Evolutionary conservation across 1,140 invertebrate species (phyloP), one percentile per base, ranked within the genome.

Genomic region (Coelopa frigida): DNA sequence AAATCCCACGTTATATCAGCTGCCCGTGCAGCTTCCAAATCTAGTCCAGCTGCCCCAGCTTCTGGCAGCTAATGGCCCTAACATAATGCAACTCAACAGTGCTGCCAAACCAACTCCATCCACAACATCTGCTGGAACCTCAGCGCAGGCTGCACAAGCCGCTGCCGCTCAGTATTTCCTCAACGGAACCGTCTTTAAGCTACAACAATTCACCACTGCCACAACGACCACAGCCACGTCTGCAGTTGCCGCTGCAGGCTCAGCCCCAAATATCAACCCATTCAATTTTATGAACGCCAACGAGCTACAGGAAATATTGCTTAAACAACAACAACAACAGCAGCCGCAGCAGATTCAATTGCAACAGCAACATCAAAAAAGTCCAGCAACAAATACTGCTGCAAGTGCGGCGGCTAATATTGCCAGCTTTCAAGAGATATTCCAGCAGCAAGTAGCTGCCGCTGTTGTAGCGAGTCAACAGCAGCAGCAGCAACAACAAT

Each of bases 21-120:
- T 70, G 50, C 66, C 64, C 10, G 58, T 66, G 5, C 61, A 68
- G 33, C 42, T 70, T 46, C 63, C 66, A 1, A 70, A 70, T 54
- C 53, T 70, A 56, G 64, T 70, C 50, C 67, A 70, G 48, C 33
- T 70, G 49, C 67, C 67, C 35, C 62, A 63, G 12, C 54, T 69
- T 35, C 45, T 69, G 18, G 59, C 67, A 15, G 60, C 64, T 37
- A 48, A 46, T 37, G 61, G 59, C 18, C 55, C 59, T 43, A 66
- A 68, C 47, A 65, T 66, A 5, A 61, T 66, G 64, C 64, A 64
- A 38, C 44, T 67, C 22, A 65, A 66, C 41, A 62, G 61, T 21
- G 53, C 61, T 39, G 62, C 58, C 21, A 58, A 58, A 4, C 17
- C 17, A 40, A 44, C 50, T 46, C 57, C 58, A 26, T 56, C 55